Evolutionary conservation across 2,113 vertebrate species (phyloP).

Genomic region (Apistogramma diplotaenia): DNA sequence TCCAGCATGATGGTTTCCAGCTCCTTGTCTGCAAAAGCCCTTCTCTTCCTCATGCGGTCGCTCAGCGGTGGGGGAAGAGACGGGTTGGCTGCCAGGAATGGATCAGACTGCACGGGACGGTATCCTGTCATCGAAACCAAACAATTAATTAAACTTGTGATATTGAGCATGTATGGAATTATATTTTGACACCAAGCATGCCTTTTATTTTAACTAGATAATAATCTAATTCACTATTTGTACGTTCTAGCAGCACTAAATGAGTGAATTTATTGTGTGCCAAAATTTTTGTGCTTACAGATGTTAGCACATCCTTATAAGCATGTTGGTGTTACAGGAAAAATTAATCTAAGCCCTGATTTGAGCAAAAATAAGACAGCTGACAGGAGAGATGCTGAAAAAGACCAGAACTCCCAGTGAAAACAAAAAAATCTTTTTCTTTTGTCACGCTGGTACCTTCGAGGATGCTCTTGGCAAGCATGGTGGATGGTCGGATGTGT

Average conservation of each 20-base stretch:
- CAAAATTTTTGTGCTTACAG: neutral
- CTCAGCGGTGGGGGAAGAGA: conserved; percentile 90
- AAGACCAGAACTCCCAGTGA: neutral
- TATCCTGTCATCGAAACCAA: conserved; percentile 80
- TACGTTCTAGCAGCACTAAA: neutral
- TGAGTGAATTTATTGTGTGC: accelerated
- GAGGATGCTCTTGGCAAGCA: conserved; percentile 97
- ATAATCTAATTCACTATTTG: neutral
- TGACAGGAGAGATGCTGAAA: neutral
- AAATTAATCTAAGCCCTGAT: neutral
- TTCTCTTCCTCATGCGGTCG: conserved; percentile 96
- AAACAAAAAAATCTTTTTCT: neutral
- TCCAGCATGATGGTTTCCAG: conserved; percentile 98
- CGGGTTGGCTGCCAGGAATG: conserved; percentile 82
- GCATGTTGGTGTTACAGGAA: accelerated
- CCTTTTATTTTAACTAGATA: neutral
- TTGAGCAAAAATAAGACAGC: accelerated
- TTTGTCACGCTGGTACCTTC: conserved; percentile 81
- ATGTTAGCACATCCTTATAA: neutral
- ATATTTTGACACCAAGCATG: neutral
- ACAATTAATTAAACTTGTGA: neutral
- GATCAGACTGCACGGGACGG: conserved; percentile 87
- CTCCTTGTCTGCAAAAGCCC: conserved; percentile 98
- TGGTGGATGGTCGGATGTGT: conserved; percentile 89
- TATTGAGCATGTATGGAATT: neutral